A percentile compares a stretch with the other conserved stretches of the same genome.
These are phyloP conservation scores for Amphipoea oculea DNA, from an alignment of 2,888 invertebrate genomes.

Conservation along the genomic window DNA sequence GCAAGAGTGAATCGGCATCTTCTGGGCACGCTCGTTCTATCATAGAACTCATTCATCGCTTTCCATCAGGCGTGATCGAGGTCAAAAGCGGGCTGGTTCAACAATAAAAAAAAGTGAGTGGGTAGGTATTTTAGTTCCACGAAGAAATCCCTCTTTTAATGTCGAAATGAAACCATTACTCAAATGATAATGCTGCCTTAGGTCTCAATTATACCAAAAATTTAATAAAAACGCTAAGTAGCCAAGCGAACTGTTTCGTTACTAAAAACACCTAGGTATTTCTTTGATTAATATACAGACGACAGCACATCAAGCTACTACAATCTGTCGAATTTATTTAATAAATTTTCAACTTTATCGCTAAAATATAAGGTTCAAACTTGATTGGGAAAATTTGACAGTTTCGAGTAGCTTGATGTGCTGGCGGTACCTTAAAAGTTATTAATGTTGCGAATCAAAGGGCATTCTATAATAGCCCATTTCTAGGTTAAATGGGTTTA, in stretches of 20 bases:
- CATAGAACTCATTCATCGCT: not conserved
- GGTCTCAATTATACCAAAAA: not conserved
- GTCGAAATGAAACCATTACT: not conserved
- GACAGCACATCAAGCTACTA: too few relatives aligned
- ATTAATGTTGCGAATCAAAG: constrained; percentile 14
- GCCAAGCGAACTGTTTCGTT: not conserved
- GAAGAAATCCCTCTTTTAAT: not conserved
- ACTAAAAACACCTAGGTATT: not conserved
- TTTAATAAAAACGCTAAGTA: not conserved
- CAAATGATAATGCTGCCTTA: not conserved
- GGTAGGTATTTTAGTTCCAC: not conserved
- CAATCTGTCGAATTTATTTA: too few relatives aligned
- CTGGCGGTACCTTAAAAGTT: too few relatives aligned
- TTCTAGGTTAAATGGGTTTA: constrained; percentile 14
- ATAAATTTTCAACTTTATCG: too few relatives aligned
- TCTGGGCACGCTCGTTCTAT: not conserved
- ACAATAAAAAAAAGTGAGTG: not conserved
- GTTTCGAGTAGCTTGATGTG: too few relatives aligned
- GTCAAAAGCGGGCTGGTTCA: not conserved
- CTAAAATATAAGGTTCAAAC: too few relatives aligned
- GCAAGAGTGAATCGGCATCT: not conserved
- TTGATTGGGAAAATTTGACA: too few relatives aligned
- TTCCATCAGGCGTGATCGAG: not conserved
- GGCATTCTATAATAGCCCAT: not conserved
- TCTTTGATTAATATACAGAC: not conserved